A percentile compares a stretch with the other conserved stretches of the same genome.
phyloP scores from a whole-genome alignment of 2,888 invertebrate species.

The Machimus atricapillus region DNA sequence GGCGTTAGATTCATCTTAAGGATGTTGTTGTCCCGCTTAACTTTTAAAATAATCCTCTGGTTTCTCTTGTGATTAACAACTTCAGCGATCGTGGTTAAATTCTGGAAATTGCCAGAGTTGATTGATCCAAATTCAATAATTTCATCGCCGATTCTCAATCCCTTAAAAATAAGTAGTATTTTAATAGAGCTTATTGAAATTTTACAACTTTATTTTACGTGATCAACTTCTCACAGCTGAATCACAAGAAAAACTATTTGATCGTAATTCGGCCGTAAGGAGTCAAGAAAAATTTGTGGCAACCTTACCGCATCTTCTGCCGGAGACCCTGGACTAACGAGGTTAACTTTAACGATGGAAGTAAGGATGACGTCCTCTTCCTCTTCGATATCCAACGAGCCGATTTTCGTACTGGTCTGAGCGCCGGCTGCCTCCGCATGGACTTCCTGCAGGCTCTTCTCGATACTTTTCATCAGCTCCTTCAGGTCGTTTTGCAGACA shows the following conservation, averaged over 20 bases:
- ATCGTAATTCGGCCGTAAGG: background rate
- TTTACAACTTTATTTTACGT: background rate
- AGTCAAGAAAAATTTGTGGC: background rate
- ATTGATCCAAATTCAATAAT: constrained; percentile 81
- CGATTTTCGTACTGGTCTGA: constrained; percentile 50
- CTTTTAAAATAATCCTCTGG: constrained; percentile 64
- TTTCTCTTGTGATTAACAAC: constrained; percentile 72
- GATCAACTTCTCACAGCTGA: background rate
- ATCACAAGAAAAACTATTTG: background rate
- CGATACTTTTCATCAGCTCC: constrained; percentile 82
- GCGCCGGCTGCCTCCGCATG: constrained; percentile 63
- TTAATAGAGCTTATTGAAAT: background rate
- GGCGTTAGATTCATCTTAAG: constrained; percentile 72
- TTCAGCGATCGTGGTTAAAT: constrained; percentile 72
- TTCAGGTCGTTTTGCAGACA: constrained; percentile 92
- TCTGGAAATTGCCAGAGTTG: constrained; percentile 73
- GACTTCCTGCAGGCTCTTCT: constrained; percentile 73
- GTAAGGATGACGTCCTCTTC: constrained; percentile 41
- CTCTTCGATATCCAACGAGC: constrained; percentile 50
- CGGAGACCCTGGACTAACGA: constrained; percentile 79
- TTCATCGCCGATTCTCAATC: constrained; percentile 73
- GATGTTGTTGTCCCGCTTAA: constrained; percentile 64
- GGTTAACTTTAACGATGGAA: constrained; percentile 75
- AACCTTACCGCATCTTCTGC: constrained; percentile 78
- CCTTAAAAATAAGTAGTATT: constrained; percentile 64